Percentiles rank a stretch among this genome's conserved stretches.
Conservation (phyloP, 2,797 vertebrate genomes). For the Sylvilagus floridanus region DNA sequence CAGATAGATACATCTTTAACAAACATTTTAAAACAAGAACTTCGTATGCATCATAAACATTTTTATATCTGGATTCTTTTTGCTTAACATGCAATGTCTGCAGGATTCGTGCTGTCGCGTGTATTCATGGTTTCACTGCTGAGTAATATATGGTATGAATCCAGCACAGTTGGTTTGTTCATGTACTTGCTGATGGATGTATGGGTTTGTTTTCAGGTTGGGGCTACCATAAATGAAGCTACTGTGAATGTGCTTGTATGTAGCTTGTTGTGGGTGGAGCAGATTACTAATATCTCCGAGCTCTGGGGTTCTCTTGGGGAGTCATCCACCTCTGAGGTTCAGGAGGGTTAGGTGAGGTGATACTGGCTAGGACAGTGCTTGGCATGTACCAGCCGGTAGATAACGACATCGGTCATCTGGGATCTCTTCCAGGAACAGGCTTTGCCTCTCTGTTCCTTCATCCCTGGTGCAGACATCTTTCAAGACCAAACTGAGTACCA, state of each 20-base stretch:
- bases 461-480: not conserved
- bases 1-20: too few species aligned
- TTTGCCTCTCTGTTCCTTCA: conserved; percentile 40
- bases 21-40: not conserved
- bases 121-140: not conserved
- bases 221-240: conserved; percentile 39
- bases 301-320: not conserved
- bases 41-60: not conserved
- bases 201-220: conserved; percentile 43
- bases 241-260: not conserved
- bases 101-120: not conserved
- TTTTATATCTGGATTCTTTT: conserved; percentile 34
- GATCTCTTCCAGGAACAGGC: not conserved
- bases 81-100: not conserved
- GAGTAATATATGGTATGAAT: not conserved
- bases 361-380: not conserved
- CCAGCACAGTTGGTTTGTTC: not conserved
- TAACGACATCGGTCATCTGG: not conserved
- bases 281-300: conserved; percentile 18
- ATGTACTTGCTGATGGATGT: not conserved
- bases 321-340: not conserved
- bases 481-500: not conserved
- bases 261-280: not conserved
- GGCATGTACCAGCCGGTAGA: not conserved
- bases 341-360: not conserved